Evolutionary conservation across 1,140 invertebrate genomes (phyloP).

Genomic region (Ridgeia piscesae): DNA sequence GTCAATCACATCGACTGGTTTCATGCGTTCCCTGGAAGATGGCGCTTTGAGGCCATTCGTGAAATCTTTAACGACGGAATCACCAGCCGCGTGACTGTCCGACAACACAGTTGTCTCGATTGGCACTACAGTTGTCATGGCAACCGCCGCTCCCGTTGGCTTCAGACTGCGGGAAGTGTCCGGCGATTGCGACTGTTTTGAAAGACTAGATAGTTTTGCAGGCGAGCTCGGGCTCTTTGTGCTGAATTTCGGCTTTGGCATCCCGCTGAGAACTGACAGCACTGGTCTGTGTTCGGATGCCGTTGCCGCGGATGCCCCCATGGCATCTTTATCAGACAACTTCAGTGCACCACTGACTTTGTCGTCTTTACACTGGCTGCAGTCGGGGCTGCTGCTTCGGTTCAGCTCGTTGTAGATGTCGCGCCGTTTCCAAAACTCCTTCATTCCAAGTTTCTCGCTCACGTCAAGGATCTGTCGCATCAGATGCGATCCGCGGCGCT

Average conservation of each 20-base stretch:
- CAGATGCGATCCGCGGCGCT: conserved; percentile 19
- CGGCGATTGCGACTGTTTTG: neutral
- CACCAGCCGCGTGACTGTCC: conserved; percentile 4
- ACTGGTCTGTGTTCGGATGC: conserved; percentile 12
- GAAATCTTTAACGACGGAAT: neutral
- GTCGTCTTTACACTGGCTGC: neutral
- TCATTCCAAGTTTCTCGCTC: conserved; percentile 20
- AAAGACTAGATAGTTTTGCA: conserved; percentile 25
- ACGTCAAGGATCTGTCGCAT: conserved; percentile 29
- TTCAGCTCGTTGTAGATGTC: conserved; percentile 16
- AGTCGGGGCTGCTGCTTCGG: neutral
- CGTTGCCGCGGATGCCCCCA: neutral
- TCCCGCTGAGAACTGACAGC: conserved; percentile 11
- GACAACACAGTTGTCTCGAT: neutral
- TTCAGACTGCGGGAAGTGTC: neutral
- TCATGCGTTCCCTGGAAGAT: neutral
- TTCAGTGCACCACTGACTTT: neutral
- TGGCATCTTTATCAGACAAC: neutral
- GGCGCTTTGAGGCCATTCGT: neutral
- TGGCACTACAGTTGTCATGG: neutral
- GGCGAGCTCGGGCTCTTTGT: conserved; percentile 32
- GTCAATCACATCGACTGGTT: conserved; percentile 3
- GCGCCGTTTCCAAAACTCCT: conserved; percentile 23
- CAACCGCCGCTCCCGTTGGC: neutral
- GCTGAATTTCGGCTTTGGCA: conserved; percentile 26